These are phyloP conservation scores for Stichopus chloronotus DNA, from an alignment of 35 echinoderm and acorn worm genomes.

Conservation along the genomic window DNA sequence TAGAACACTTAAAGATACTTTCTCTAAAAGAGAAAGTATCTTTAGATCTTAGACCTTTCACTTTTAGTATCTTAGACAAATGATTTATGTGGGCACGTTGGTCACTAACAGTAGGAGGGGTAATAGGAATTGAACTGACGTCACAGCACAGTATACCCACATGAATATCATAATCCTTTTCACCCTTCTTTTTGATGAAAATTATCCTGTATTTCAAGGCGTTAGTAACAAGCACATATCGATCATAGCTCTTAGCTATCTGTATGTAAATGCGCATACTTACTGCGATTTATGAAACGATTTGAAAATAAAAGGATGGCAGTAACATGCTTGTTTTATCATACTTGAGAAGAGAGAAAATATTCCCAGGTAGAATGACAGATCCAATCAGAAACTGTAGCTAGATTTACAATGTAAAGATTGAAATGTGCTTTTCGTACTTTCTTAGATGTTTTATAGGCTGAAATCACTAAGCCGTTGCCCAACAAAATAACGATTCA, in stretches of 20 bases:
- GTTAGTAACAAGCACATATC: not conserved
- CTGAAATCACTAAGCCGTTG: not conserved
- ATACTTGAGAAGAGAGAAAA: not conserved
- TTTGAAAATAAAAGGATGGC: too few species aligned
- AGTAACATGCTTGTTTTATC: too few species aligned
- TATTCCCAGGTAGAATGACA: not conserved
- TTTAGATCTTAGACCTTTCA: too few species aligned
- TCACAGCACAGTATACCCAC: not conserved
- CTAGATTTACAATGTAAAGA: conserved; percentile 12
- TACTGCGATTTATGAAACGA: not conserved
- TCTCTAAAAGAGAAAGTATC: too few species aligned
- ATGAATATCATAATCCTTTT: not conserved
- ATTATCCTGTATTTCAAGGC: not conserved
- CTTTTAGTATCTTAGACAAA: too few species aligned
- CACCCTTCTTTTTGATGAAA: not conserved
- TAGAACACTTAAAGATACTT: too few species aligned
- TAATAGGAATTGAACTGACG: too few species aligned
- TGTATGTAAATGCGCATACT: not conserved
- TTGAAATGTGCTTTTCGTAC: not conserved
- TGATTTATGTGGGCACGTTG: too few species aligned
- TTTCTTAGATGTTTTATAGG: not conserved
- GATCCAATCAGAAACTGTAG: too few species aligned
- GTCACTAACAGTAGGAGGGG: too few species aligned
- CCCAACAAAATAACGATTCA: not conserved
- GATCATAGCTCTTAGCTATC: conserved; percentile 1